These are phyloP conservation scores for Berghia stephanieae DNA, from an alignment of 1,140 invertebrate species.

Conservation along the genomic window DNA sequence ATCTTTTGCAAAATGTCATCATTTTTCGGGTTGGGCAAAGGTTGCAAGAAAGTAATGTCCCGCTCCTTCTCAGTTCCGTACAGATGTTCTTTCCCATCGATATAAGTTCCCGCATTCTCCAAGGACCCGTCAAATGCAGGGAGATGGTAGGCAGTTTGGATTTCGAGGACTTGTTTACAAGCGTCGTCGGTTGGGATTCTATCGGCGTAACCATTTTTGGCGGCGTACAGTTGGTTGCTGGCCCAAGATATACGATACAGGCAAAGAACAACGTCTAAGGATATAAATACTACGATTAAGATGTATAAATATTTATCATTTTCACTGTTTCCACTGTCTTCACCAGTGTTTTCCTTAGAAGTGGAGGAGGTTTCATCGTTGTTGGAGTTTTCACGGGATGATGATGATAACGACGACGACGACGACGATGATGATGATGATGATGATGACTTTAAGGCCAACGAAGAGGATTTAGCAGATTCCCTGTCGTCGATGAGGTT, in stretches of 20 bases:
- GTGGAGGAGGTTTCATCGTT: too few relatives aligned
- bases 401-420: too few relatives aligned
- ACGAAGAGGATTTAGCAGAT: too few relatives aligned
- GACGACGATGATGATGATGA: too few relatives aligned
- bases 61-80: not conserved
- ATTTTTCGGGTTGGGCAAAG: conserved; percentile 45
- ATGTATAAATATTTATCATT: conserved; percentile 36
- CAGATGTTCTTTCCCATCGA: conserved; percentile 25
- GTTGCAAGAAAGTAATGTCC: conserved; percentile 43
- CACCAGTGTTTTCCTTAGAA: too few relatives aligned
- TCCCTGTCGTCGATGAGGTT: too few relatives aligned
- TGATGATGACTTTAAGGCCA: too few relatives aligned
- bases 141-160: conserved; percentile 50
- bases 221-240: conserved; percentile 37
- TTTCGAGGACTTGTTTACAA: conserved; percentile 54
- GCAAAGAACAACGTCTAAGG: conserved; percentile 49
- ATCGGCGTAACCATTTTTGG: conserved; percentile 47
- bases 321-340: too few relatives aligned
- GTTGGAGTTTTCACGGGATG: too few relatives aligned
- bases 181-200: conserved; percentile 52
- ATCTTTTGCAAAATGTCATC: conserved; percentile 58
- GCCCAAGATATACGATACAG: conserved; percentile 54
- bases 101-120: conserved; percentile 22
- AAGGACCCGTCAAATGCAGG: conserved; percentile 34
- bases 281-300: conserved; percentile 51